These are phyloP conservation scores for Limnephilus marmoratus DNA, from an alignment of 2,888 invertebrate species.

Conservation along the genomic window DNA sequence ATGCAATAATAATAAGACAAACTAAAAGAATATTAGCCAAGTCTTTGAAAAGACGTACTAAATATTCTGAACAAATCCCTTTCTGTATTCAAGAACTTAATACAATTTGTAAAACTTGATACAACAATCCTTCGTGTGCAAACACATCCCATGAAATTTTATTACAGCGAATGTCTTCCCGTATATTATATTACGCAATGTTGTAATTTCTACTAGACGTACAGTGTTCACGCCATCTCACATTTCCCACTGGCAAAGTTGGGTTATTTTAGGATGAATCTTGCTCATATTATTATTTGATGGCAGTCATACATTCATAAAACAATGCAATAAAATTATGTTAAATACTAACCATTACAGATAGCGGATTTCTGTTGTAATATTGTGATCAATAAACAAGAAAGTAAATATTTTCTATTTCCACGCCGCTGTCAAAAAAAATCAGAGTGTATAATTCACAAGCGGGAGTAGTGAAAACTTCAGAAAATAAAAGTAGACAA, in stretches of 20 bases:
- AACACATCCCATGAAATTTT: background rate
- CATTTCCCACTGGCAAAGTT: background rate
- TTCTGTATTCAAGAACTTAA: too few relatives aligned
- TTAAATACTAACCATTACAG: background rate
- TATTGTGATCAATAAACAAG: background rate
- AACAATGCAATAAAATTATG: background rate
- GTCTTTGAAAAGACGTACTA: background rate
- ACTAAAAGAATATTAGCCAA: too few relatives aligned
- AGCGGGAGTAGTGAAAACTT: too few relatives aligned
- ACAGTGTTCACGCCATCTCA: background rate
- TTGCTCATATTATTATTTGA: background rate
- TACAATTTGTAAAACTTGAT: background rate
- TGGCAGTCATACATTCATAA: background rate
- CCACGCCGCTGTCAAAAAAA: background rate
- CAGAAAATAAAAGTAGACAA: too few relatives aligned
- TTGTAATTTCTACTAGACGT: background rate
- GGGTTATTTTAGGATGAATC: background rate
- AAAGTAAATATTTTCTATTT: background rate
- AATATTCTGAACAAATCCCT: background rate
- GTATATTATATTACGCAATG: background rate
- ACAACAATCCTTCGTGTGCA: background rate
- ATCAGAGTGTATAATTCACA: background rate
- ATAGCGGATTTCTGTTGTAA: background rate
- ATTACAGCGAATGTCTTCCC: background rate
- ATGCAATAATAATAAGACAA: too few relatives aligned